Conservation (phyloP, 2,888 invertebrate genomes). For the Lycaena phlaeas region DNA sequence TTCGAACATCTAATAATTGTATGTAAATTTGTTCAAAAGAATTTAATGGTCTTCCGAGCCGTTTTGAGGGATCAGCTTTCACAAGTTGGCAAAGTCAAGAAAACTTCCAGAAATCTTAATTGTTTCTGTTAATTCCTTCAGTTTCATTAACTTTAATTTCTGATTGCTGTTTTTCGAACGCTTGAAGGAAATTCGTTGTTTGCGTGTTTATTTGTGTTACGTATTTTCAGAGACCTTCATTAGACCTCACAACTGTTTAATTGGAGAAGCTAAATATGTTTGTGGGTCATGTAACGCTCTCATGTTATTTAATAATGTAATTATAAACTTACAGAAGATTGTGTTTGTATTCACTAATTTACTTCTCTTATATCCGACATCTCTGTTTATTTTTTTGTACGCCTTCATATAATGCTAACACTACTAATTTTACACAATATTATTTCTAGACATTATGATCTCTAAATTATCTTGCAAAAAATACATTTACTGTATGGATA, state of each 20-base stretch:
- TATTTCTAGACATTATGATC: no score
- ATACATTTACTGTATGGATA: no score
- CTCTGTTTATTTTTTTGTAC: no score
- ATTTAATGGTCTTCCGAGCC: slow-evolving; percentile 32
- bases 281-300: neutral
- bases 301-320: neutral
- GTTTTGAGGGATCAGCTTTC: slow-evolving; percentile 20
- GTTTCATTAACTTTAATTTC: slow-evolving; percentile 22
- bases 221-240: slow-evolving; percentile 3
- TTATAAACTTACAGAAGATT: no score
- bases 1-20: slow-evolving; percentile 23
- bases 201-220: slow-evolving; percentile 12
- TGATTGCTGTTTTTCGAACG: slow-evolving; percentile 16
- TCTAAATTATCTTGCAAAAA: no score
- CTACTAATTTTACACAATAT: no score
- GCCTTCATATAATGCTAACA: no score
- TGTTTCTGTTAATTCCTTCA: slow-evolving; percentile 29
- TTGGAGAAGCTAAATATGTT: slow-evolving; percentile 8
- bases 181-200: slow-evolving; percentile 13
- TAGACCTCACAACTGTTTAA: slow-evolving; percentile 7
- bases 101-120: slow-evolving; percentile 36
- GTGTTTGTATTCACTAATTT: no score
- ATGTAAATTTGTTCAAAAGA: slow-evolving; percentile 39
- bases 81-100: slow-evolving; percentile 27
- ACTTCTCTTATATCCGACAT: no score